phyloP scores from a whole-genome alignment of 2,888 invertebrate species.

The Spodoptera exigua region DNA sequence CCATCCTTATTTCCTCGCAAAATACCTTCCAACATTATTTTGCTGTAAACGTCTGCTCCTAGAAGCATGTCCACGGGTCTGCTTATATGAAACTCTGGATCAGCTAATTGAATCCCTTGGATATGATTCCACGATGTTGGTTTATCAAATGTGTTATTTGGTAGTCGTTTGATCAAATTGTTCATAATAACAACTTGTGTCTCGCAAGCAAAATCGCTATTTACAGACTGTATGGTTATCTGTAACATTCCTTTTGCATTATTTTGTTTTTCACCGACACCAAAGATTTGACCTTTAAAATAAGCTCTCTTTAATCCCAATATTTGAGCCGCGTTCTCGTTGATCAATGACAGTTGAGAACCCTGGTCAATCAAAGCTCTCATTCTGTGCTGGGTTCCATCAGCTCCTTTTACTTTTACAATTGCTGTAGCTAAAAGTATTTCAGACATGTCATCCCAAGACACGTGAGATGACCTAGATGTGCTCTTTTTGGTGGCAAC shows the following conservation, averaged over 20 bases:
- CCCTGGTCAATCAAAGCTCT: conserved; percentile 9
- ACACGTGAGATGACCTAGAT: conserved; percentile 1
- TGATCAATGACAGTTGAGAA: conserved; percentile 3
- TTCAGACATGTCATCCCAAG: conserved; percentile 2
- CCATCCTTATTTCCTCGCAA: neutral
- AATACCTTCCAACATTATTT: conserved; percentile 1
- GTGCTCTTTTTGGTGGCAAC: neutral
- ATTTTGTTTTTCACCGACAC: conserved; percentile 1
- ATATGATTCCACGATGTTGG: conserved; percentile 6
- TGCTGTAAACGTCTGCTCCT: conserved; percentile 3
- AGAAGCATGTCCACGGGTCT: conserved; percentile 1
- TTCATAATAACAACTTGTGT: conserved; percentile 7
- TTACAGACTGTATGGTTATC: neutral
- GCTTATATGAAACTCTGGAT: conserved; percentile 4
- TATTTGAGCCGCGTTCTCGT: conserved; percentile 2
- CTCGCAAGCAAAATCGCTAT: neutral
- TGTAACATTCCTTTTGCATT: neutral
- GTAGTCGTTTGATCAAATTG: neutral
- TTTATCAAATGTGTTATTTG: conserved; percentile 7
- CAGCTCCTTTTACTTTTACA: neutral
- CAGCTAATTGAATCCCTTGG: neutral
- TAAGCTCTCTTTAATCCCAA: neutral
- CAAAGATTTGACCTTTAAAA: conserved; percentile 1
- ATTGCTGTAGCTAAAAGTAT: conserved; percentile 2
- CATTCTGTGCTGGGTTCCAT: neutral